A percentile compares a stretch with the other conserved stretches of the same genome.
These are phyloP conservation scores for Galerucella calmariensis DNA, from an alignment of 2,888 invertebrate species.

Conservation along the genomic window DNA sequence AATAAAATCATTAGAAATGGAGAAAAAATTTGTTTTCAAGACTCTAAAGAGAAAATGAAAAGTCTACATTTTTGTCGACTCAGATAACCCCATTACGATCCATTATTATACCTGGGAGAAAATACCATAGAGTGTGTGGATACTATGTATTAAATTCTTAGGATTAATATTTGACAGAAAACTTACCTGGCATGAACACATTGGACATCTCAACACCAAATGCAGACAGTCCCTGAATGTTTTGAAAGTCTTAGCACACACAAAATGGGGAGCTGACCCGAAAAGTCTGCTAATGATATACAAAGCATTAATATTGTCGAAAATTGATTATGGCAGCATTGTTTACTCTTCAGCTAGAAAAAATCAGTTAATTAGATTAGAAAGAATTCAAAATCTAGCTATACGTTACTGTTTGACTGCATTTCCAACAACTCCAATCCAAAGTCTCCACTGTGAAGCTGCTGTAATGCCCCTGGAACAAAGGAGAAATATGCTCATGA, in stretches of 20 bases:
- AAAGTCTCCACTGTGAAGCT: slow-evolving; percentile 4
- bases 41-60: slow-evolving; percentile 7
- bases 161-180: slow-evolving; percentile 20
- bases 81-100: slow-evolving; percentile 8
- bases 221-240: slow-evolving; percentile 18
- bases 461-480: slow-evolving; percentile 5
- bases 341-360: slow-evolving; percentile 17
- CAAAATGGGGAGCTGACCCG: slow-evolving; percentile 27
- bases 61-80: slow-evolving; percentile 14
- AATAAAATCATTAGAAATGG: slow-evolving; percentile 6
- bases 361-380: background rate
- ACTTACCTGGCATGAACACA: slow-evolving; percentile 14
- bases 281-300: slow-evolving; percentile 15
- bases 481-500: background rate
- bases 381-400: slow-evolving; percentile 8
- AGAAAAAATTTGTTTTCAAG: slow-evolving; percentile 2
- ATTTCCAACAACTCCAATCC: slow-evolving; percentile 16
- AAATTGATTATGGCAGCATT: slow-evolving; percentile 24
- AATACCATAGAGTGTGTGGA: slow-evolving; percentile 3
- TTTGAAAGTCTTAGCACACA: slow-evolving; percentile 1
- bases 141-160: slow-evolving; percentile 14
- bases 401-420: slow-evolving; percentile 12
- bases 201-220: slow-evolving; percentile 7
- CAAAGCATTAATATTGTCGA: slow-evolving; percentile 8
- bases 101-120: background rate